A percentile compares a stretch with the other conserved stretches of the same genome.
Conservation (phyloP, 2,113 vertebrate species). For the Leptodactylus fuscus region DNA sequence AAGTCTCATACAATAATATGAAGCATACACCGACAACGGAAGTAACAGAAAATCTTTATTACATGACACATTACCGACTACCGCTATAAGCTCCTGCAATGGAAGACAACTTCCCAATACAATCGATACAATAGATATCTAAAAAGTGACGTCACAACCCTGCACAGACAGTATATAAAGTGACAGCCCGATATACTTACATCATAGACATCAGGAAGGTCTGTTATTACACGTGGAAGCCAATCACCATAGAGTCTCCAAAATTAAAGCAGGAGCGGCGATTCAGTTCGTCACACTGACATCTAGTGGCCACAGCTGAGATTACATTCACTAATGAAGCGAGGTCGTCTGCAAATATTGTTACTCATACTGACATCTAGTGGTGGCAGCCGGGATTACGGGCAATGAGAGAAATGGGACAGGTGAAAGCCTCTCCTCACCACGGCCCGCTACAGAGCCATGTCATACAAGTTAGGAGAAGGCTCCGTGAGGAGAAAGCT, state of each 20-base stretch:
- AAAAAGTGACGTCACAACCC: background rate
- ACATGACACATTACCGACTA: no score
- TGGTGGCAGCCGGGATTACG: background rate
- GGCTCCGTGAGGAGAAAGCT: background rate
- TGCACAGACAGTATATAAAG: background rate
- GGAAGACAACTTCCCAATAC: no score
- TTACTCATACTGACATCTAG: background rate
- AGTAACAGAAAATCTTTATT: no score
- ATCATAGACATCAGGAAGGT: background rate
- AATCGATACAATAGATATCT: no score
- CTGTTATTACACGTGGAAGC: background rate
- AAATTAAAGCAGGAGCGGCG: background rate
- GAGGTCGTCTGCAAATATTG: background rate
- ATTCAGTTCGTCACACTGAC: background rate
- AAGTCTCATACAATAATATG: no score
- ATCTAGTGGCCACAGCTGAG: background rate
- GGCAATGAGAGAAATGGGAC: background rate
- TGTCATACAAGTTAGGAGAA: no score
- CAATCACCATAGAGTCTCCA: background rate
- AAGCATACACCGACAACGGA: no score
- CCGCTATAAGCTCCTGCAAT: no score
- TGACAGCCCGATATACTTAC: background rate
- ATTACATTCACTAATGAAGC: background rate
- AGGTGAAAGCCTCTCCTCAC: background rate
- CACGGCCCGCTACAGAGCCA: no score